These are phyloP conservation scores for Gopherus evgoodei DNA, from an alignment of 2,113 vertebrate genomes.

Conservation along the genomic window DNA sequence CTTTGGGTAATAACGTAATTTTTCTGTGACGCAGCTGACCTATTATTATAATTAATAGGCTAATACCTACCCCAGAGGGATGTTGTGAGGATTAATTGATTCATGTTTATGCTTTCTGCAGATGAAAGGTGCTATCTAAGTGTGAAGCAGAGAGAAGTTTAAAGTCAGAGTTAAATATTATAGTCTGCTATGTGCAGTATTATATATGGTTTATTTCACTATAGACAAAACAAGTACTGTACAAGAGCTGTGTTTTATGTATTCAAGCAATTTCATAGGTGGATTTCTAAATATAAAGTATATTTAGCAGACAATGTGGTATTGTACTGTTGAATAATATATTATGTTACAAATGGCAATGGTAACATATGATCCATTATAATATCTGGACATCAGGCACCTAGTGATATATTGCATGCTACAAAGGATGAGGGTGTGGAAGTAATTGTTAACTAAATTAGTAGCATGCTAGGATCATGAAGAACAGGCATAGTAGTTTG, in stretches of 20 bases:
- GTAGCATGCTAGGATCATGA: background rate
- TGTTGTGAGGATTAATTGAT: background rate
- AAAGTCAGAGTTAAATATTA: background rate
- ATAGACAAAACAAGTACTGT: background rate
- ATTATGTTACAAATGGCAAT: background rate
- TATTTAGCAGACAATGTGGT: background rate
- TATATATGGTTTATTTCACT: background rate
- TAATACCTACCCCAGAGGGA: background rate
- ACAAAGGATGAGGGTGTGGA: background rate
- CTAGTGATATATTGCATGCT: background rate
- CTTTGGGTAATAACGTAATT: rapidly evolving
- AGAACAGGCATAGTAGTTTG: background rate
- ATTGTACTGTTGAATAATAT: background rate
- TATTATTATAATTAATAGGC: background rate
- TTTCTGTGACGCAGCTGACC: background rate
- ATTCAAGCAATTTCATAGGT: background rate
- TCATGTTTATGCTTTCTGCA: background rate
- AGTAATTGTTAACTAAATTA: background rate
- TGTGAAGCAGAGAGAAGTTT: background rate
- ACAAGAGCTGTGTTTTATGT: background rate
- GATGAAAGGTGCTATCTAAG: background rate
- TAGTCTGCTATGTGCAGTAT: background rate
- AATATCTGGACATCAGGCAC: background rate
- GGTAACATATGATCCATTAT: background rate
- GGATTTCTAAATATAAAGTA: background rate